These are phyloP conservation scores for Danionella dracula DNA, from an alignment of 2,797 vertebrate genomes.

Conservation along the genomic window DNA sequence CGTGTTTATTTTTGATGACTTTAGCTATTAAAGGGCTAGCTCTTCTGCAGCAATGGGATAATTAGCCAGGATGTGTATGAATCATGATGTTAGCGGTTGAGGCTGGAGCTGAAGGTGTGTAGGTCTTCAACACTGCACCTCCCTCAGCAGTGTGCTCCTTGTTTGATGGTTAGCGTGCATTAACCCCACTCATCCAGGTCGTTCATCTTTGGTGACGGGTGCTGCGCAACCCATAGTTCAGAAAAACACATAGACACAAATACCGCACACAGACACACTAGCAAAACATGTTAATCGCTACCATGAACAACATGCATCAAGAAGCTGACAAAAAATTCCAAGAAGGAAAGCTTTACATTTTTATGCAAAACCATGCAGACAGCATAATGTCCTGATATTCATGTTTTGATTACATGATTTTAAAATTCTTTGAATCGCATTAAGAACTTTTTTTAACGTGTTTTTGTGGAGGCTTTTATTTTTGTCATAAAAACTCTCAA, in stretches of 20 bases:
- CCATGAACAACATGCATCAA: constrained; percentile 19
- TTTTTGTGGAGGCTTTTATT: constrained; percentile 35
- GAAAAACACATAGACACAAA: neutral
- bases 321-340: no score
- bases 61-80: constrained; percentile 75
- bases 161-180: constrained; percentile 65
- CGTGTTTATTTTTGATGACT: constrained; percentile 67
- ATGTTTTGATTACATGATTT: no score
- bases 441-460: no score
- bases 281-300: constrained; percentile 39
- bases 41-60: constrained; percentile 67
- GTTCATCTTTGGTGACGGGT: constrained; percentile 60
- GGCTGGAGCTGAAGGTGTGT: constrained; percentile 30
- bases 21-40: constrained; percentile 67
- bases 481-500: constrained; percentile 53
- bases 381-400: no score
- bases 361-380: no score
- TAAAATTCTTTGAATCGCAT: no score
- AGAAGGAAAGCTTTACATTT: no score
- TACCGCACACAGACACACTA: no score
- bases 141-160: constrained; percentile 30
- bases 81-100: constrained; percentile 56
- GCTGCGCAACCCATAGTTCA: constrained; percentile 20
- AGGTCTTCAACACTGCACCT: constrained; percentile 19
- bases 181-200: constrained; percentile 65